These are phyloP conservation scores for Aethina tumida DNA, from an alignment of 1,140 invertebrate species.

Conservation along the genomic window DNA sequence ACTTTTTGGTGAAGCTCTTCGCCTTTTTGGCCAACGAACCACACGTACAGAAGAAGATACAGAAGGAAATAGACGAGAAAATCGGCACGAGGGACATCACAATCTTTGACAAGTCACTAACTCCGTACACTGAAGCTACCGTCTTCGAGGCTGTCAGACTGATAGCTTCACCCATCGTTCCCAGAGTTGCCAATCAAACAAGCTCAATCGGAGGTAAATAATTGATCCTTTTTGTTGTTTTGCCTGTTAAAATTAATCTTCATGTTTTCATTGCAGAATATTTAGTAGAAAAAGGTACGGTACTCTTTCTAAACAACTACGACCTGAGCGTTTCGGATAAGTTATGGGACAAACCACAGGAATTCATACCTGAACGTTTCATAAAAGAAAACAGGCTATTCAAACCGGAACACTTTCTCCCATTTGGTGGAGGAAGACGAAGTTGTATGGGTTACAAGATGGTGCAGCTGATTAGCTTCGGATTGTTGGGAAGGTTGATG, in stretches of 20 bases:
- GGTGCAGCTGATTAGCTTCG: slow-evolving; percentile 65
- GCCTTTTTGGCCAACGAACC: slow-evolving; percentile 36
- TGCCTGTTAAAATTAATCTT: not conserved
- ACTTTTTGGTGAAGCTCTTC: slow-evolving; percentile 55
- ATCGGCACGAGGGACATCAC: slow-evolving; percentile 18
- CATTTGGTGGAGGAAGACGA: slow-evolving; percentile 77
- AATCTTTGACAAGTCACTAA: slow-evolving; percentile 43
- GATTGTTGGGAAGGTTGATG: slow-evolving; percentile 58
- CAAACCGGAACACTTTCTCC: slow-evolving; percentile 59
- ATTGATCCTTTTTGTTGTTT: not conserved
- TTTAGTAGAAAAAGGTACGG: slow-evolving; percentile 63
- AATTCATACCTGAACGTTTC: slow-evolving; percentile 68
- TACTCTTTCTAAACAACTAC: slow-evolving; percentile 82
- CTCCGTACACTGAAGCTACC: slow-evolving; percentile 75
- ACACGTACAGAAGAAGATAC: slow-evolving; percentile 53
- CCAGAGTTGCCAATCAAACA: slow-evolving; percentile 73
- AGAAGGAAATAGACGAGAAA: slow-evolving; percentile 52
- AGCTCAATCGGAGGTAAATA: slow-evolving; percentile 50
- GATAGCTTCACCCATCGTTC: slow-evolving; percentile 80
- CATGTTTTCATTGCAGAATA: slow-evolving; percentile 39
- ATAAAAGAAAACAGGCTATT: slow-evolving; percentile 39
- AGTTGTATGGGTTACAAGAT: slow-evolving; percentile 83
- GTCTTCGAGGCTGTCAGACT: slow-evolving; percentile 67
- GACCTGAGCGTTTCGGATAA: slow-evolving; percentile 67
- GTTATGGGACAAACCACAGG: slow-evolving; percentile 59